Base-by-base conservation (phyloP, 2,797 vertebrate species). In the Acanthurus leucopareius region DNA sequence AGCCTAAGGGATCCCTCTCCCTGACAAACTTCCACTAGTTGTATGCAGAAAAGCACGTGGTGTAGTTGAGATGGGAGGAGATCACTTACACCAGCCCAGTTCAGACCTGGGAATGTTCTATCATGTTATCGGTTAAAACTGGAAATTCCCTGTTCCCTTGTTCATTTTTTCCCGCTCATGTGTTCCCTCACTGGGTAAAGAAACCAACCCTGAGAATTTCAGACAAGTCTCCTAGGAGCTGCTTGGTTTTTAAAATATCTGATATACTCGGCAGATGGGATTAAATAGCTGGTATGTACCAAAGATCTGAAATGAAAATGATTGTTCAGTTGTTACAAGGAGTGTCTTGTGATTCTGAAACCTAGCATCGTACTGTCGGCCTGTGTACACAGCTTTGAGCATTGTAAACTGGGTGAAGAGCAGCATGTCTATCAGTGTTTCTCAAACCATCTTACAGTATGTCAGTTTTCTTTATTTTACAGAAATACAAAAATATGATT, bases 201-300 rank as follows among this genome's bases (percentile, higher is more conserved):
- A 85, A 79, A 72, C 54, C 73, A 64, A 68, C 62, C 65, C 32
- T 65, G 42, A 74, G 40, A 62, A 60, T 32, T 83, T 85, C 69
- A 74, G 80, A 80, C 14, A n/a, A 58, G 67, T 79, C 45, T 80
- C 64, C 56, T 79, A 38, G 54, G 79, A 92, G 88, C 87, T 85
- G 80, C 84, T 87, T 82, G 71, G 80, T 86, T 92, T 91, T 89
- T 68, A 79, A 71, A 69, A 64, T 75, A 65, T 84, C 48, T 70
- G 75, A 88, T 87, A 35, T 78, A 64, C 71, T 90, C 82, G 71
- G 80, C 87, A 84, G 82, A 77, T 81, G 76, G 85, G 73, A 77
- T 88, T 63, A 78, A 77, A 67, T 83, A 88, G 84, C 90, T 91
- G 93, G 92, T 93, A 79, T 91, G 91, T 93, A 96, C 95, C 94